Base-by-base conservation (phyloP, 2,888 invertebrate genomes). In the Alviniconcha strummeri region DNA sequence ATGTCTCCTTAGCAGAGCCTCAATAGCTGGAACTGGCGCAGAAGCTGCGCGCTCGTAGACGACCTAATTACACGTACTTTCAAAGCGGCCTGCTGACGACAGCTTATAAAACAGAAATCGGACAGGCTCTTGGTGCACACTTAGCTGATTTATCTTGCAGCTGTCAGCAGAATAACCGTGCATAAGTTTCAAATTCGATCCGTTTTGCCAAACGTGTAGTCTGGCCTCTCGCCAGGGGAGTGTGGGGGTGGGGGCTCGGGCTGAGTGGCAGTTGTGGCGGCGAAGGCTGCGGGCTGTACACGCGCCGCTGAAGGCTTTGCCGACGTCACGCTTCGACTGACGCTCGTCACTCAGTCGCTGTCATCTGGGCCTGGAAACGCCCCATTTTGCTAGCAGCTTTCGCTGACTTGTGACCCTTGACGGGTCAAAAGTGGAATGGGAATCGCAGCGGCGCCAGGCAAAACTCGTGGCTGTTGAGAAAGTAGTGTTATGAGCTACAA, bases 321-420 rank as follows among this genome's bases (percentile, higher is more conserved):
- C 67, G 13, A 82, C 82, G 82, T 82, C 82, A 82, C 82, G 82
- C 77, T 76, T 77, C 77, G 82, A 82, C 82, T 82, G 82, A 82
- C 82, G 56, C 77, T 82, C 82, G 82, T 82, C 82, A 82, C 77
- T 77, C 77, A 82, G 75, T 15, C 60, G 81, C 77, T 82, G 82
- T 82, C 82, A 82, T 55, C 77, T 77, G 19, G 74, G 9, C 36
- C 75, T 77, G 82, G 82, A 75, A 76, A 77, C 82, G 82, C 82
- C 82, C 82, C 82, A 69, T 82, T 76, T 71, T 76, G 76, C 57
- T 76, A 52, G 76, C 74, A 36, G 54, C 74, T 9, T 15, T 36
- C 11, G 76, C 54, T 57, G 17, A 76, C 52, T 15, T 17, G 9
- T 56, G 76, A 76, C 56, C 9, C 64, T 36, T 36, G 36, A 36